Base-by-base conservation (phyloP, 2,113 vertebrate species). In the Hipposideros armiger region DNA sequence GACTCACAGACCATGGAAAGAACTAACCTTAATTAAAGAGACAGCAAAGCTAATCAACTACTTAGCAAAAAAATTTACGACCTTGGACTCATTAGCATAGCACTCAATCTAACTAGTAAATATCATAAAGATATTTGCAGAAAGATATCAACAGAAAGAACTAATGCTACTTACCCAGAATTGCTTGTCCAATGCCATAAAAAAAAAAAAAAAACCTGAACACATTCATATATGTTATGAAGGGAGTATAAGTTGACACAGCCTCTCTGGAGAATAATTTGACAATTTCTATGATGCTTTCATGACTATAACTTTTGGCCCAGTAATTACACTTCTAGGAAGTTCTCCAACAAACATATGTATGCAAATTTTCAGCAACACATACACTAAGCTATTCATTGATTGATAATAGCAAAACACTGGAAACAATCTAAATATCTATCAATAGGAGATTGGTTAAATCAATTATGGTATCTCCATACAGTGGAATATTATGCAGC, bases 241-340 rank as follows among this genome's bases (percentile, higher is more conserved):
- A 92, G 69, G 36, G 4, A 47, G 10, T 15, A 66, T 40, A 62
- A 90, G 47, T 28, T 62, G 54, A 89, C 22, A 81, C 2, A 40
- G 36, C 2, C 11, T 80, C 56, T 91, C 22, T 58, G 36, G 11
- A 89, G 32, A 28, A 90, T n/a, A 90, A 84, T 36, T 66, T 81
- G 40, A 32, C 78, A 94, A 60, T 58, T 26, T 32, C 64, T 30
- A 56, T 94, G 80, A 74, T 7, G 73, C 72, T 70, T 32, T 52
- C 19, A 87, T 22, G 30, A 2, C 30, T 9, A 50, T 70, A 91
- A 66, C n/a, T 74, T 77, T 91, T 86, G 77, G 62, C 24, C 36
- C 28, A n/a, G 11, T 74, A 89, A 78, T 86, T 66, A 89, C 14
- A 64, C 32, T 70, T 83, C 47, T 78, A 89, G 87, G 30, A 91